Conservation (phyloP, 2,888 invertebrate genomes). For the Tachina lurida region DNA sequence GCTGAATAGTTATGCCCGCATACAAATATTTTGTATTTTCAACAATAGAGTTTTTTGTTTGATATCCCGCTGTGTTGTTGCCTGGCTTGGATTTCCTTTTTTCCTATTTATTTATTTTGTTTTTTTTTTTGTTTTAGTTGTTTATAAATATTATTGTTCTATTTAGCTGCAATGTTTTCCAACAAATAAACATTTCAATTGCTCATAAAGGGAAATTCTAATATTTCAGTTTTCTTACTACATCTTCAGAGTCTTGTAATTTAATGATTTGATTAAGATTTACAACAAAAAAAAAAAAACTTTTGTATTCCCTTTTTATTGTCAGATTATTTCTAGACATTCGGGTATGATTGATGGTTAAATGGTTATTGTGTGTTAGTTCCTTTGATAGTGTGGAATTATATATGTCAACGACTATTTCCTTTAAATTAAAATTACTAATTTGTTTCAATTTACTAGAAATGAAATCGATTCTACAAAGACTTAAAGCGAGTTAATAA, state of each 20-base stretch:
- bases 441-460: slow-evolving; percentile 39
- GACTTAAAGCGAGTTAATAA: no score
- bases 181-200: slow-evolving; percentile 56
- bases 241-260: neutral
- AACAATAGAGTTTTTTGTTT: slow-evolving; percentile 1
- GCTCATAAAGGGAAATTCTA: slow-evolving; percentile 18
- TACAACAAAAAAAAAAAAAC: neutral
- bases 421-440: slow-evolving; percentile 40
- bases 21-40: neutral
- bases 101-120: neutral
- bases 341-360: slow-evolving; percentile 38
- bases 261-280: slow-evolving; percentile 26
- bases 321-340: neutral
- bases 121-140: slow-evolving; percentile 17
- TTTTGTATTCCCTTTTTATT: slow-evolving; percentile 4
- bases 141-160: slow-evolving; percentile 67
- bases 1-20: neutral
- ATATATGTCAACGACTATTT: slow-evolving; percentile 37
- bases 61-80: slow-evolving; percentile 51
- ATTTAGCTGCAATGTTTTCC: slow-evolving; percentile 56
- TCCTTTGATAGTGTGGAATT: slow-evolving; percentile 7
- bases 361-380: slow-evolving; percentile 22
- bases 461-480: neutral
- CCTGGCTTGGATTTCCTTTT: slow-evolving; percentile 36
- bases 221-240: slow-evolving; percentile 22